A percentile compares a stretch with the other conserved stretches of the same genome.
Conservation (phyloP, 2,113 vertebrate genomes). For the Rhynchomys soricoides region DNA sequence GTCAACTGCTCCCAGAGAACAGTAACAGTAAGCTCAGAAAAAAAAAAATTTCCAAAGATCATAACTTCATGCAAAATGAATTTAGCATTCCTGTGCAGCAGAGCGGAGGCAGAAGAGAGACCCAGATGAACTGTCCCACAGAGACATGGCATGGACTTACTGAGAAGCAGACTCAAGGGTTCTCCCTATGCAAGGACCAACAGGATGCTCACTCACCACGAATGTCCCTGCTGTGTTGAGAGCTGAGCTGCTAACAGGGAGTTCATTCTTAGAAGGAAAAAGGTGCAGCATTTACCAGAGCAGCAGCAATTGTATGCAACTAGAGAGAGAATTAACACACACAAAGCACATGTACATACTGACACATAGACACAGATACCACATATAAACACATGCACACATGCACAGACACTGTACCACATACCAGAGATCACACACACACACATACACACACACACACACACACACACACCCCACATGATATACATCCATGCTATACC, state of each 20-base stretch:
- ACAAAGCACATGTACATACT: not conserved
- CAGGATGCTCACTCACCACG: not conserved
- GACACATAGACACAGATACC: not conserved
- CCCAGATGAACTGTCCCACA: accelerated
- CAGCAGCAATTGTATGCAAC: not conserved
- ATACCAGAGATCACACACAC: not conserved
- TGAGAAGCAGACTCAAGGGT: accelerated
- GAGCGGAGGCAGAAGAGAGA: not conserved
- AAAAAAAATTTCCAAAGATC: accelerated
- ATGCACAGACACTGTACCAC: not conserved
- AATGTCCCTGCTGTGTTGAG: accelerated
- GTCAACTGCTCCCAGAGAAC: accelerated
- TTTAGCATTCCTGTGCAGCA: not conserved
- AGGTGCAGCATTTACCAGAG: accelerated
- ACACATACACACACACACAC: not conserved
- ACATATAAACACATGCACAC: not conserved
- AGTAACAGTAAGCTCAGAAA: not conserved
- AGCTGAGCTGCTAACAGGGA: accelerated
- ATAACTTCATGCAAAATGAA: accelerated
- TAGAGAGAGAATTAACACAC: not conserved
- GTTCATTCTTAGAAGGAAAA: accelerated
- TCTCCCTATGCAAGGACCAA: accelerated
- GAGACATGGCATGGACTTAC: accelerated
- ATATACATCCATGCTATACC: too few relatives aligned
- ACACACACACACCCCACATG: not conserved